Percentiles rank a stretch among this genome's conserved stretches.
Conservation (phyloP, 64 coral and sea anemone species). For the Anthopleura sola region DNA sequence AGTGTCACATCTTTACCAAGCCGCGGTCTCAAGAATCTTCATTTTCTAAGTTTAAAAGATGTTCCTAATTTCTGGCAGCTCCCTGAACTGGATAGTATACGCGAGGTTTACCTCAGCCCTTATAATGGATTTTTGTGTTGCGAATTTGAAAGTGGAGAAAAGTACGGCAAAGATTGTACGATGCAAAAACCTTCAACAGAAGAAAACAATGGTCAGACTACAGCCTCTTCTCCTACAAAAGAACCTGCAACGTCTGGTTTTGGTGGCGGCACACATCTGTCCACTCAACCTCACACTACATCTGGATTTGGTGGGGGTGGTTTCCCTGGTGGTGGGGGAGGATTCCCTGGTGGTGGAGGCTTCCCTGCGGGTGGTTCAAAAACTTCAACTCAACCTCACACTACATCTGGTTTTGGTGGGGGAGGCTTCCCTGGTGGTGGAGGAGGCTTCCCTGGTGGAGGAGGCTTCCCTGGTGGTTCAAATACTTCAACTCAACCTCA, state of each 20-base stretch:
- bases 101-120: conserved; percentile 48
- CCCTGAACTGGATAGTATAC: conserved; percentile 51
- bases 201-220: not conserved
- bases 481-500: not conserved
- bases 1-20: conserved; percentile 65
- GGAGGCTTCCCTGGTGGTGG: not conserved
- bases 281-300: not conserved
- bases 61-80: conserved; percentile 68
- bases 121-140: conserved; percentile 90
- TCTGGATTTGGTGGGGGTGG: not conserved
- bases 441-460: not conserved
- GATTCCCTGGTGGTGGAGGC: not conserved
- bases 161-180: conserved; percentile 1
- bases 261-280: not conserved
- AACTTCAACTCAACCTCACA: not conserved
- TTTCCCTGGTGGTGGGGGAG: not conserved
- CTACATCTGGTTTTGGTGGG: not conserved
- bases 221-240: not conserved
- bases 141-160: conserved; percentile 45
- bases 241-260: not conserved
- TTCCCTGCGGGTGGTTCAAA: not conserved
- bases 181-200: not conserved
- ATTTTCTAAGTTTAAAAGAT: conserved; percentile 32
- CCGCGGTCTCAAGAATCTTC: conserved; percentile 48
- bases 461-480: not conserved